phyloP scores from a whole-genome alignment of 2,113 vertebrate species.

The Chaetodon auriga region DNA sequence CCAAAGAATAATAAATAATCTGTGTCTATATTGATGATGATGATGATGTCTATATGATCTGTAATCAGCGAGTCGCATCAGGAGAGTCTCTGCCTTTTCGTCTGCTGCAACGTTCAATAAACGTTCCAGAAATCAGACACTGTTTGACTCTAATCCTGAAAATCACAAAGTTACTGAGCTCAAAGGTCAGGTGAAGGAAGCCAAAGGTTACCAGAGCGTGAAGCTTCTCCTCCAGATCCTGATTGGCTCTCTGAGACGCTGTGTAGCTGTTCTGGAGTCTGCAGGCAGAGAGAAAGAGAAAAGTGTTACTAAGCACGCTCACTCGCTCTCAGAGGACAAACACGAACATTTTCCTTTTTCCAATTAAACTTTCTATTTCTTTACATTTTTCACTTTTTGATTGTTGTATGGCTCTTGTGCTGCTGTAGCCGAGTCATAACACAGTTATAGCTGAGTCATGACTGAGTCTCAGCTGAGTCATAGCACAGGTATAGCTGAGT shows the following conservation, averaged over 20 bases:
- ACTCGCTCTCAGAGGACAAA: neutral
- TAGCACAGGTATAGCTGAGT: neutral
- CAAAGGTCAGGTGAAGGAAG: constrained; percentile 4
- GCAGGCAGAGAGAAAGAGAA: constrained; percentile 35
- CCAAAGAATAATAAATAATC: too few relatives aligned
- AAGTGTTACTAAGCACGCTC: neutral
- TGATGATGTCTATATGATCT: too few relatives aligned
- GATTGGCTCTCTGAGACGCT: constrained; percentile 95
- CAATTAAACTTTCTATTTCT: neutral
- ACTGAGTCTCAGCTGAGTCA: neutral
- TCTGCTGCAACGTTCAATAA: too few relatives aligned
- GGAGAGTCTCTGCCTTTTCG: too few relatives aligned
- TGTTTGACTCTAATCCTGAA: too few relatives aligned
- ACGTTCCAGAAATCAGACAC: too few relatives aligned
- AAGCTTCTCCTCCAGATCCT: constrained; percentile 98
- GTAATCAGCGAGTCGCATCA: too few relatives aligned
- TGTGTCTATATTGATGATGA: too few relatives aligned
- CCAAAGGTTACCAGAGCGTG: constrained; percentile 90
- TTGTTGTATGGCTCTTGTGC: too few relatives aligned
- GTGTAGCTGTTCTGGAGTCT: constrained; percentile 99
- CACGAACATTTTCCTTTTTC: neutral
- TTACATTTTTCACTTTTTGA: too few relatives aligned
- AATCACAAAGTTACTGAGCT: neutral
- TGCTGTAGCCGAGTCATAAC: neutral
- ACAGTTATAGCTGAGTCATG: neutral